Conservation (phyloP, 2,888 invertebrate genomes). For the Ormia ochracea region DNA sequence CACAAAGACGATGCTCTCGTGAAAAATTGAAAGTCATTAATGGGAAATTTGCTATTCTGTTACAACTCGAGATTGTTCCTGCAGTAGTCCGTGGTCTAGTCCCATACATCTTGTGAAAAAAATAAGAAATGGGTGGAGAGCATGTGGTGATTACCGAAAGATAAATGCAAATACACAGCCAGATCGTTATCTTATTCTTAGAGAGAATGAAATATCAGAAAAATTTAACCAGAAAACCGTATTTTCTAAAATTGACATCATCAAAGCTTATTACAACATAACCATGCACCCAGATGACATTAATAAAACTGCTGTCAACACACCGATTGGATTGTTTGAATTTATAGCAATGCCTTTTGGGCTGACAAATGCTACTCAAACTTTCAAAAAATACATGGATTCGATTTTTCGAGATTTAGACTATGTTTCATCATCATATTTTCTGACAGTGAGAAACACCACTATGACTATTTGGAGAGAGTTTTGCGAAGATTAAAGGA, state of each 20-base stretch:
- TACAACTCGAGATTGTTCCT: constrained; percentile 37
- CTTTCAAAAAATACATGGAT: constrained; percentile 72
- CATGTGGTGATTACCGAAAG: constrained; percentile 34
- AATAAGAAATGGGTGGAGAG: constrained; percentile 41
- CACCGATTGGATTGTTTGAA: constrained; percentile 73
- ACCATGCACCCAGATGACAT: constrained; percentile 67
- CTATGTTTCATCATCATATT: constrained; percentile 66
- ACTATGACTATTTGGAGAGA: constrained; percentile 58
- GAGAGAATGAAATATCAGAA: constrained; percentile 17
- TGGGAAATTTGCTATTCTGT: constrained; percentile 34
- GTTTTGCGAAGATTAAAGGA: constrained; percentile 63
- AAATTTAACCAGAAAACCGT: constrained; percentile 1
- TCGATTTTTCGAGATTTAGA: constrained; percentile 64
- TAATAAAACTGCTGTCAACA: constrained; percentile 71
- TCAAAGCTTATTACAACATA: constrained; percentile 63
- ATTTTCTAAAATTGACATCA: constrained; percentile 38
- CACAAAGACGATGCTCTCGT: constrained; percentile 10
- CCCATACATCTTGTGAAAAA: constrained; percentile 42
- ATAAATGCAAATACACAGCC: constrained; percentile 36
- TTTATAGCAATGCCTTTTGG: constrained; percentile 66
- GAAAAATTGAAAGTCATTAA: constrained; percentile 35
- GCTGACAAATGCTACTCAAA: constrained; percentile 71
- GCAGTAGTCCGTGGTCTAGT: constrained; percentile 45
- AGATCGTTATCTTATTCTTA: constrained; percentile 41
- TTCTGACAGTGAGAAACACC: constrained; percentile 58